phyloP scores from a whole-genome alignment of 2,888 invertebrate species.

The Catotricha subobsoleta region DNA sequence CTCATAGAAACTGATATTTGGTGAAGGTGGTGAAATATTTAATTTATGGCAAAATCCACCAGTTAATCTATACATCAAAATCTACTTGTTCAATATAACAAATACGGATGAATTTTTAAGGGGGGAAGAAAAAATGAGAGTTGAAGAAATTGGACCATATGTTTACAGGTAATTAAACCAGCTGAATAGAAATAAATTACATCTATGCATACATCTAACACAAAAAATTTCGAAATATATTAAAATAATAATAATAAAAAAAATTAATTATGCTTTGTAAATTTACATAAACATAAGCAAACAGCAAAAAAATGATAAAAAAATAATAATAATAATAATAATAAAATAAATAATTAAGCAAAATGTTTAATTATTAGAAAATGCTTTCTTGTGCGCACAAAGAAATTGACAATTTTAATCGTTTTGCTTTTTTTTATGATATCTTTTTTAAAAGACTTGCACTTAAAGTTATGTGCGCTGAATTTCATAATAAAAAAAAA shows the following conservation, averaged over 20 bases:
- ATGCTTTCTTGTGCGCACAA: too few species aligned
- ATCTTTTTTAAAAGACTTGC: not conserved
- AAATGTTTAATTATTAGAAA: too few species aligned
- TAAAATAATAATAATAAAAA: too few species aligned
- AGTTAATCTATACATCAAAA: conserved; percentile 56
- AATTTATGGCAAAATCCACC: conserved; percentile 67
- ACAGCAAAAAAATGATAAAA: not conserved
- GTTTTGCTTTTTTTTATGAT: not conserved
- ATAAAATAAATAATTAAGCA: too few species aligned
- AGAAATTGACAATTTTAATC: too few species aligned
- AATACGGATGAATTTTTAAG: conserved; percentile 60
- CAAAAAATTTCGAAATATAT: too few species aligned
- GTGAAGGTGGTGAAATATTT: conserved; percentile 63
- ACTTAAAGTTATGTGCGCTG: not conserved
- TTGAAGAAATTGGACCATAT: conserved; percentile 70
- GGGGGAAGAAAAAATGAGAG: conserved; percentile 48
- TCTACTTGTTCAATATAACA: conserved; percentile 70
- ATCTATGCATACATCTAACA: too few species aligned
- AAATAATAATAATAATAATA: too few species aligned
- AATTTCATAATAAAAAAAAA: not conserved
- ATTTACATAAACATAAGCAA: not conserved
- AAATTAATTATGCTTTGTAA: too few species aligned
- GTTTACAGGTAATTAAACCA: conserved; percentile 57
- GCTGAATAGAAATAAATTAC: too few species aligned
- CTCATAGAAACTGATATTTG: conserved; percentile 52